phyloP scores from a whole-genome alignment of 2,113 vertebrate species.

The Emydocephalus ijimae region DNA sequence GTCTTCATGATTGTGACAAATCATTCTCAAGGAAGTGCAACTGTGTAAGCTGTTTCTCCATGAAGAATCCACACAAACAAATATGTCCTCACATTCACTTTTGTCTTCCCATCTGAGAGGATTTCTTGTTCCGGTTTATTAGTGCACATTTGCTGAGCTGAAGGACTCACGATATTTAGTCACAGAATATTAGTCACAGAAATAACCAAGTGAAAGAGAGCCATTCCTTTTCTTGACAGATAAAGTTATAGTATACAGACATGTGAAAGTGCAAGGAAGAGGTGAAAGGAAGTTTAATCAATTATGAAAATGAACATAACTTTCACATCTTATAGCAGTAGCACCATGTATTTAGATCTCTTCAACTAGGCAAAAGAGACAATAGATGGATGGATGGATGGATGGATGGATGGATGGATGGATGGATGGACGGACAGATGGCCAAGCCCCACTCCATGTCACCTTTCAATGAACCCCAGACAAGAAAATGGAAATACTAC shows the following conservation, averaged over 20 bases:
- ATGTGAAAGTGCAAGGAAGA: neutral
- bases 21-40: neutral
- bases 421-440: neutral
- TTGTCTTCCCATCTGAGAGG: neutral
- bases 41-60: neutral
- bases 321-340: neutral
- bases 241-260: conserved; percentile 4
- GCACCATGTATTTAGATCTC: neutral
- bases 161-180: conserved; percentile 36
- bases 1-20: neutral
- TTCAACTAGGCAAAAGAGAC: neutral
- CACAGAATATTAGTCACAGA: conserved; percentile 47
- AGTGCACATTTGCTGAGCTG: conserved; percentile 27
- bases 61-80: neutral
- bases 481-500: neutral
- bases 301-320: neutral
- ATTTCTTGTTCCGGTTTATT: conserved; percentile 24
- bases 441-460: neutral
- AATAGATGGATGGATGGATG: neutral
- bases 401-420: neutral
- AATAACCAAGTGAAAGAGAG: conserved; percentile 39
- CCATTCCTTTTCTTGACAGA: conserved; percentile 47
- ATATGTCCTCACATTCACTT: neutral
- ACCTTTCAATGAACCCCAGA: neutral
- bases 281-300: neutral